Evolutionary conservation across 2,113 vertebrate species (phyloP).

Genomic region (Esox niger): DNA sequence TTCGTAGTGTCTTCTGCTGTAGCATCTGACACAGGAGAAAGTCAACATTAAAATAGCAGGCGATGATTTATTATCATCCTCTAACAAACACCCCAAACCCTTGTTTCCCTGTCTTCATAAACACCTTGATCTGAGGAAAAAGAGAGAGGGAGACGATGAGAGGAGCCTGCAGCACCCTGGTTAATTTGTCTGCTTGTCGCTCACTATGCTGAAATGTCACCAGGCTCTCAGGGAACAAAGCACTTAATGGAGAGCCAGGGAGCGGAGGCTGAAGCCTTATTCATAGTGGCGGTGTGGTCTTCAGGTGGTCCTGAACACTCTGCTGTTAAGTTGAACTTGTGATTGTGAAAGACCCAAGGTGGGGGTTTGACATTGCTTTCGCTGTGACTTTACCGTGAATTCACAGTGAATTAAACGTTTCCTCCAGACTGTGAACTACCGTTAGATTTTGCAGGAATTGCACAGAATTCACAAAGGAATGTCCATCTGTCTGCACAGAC

Average conservation of each 20-base stretch:
- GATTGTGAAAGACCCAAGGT: not conserved
- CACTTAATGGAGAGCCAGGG: not conserved
- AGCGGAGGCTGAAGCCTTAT: not conserved
- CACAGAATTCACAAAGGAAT: not conserved
- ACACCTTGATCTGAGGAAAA: not conserved
- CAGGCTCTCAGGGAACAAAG: not conserved
- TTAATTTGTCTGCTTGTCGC: not conserved
- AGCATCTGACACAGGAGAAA: not conserved
- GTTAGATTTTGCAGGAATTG: conserved; percentile 3
- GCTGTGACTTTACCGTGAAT: not conserved
- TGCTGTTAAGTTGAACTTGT: not conserved
- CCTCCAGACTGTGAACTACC: not conserved
- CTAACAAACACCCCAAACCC: not conserved
- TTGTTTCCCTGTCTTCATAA: not conserved
- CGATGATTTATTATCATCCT: not conserved
- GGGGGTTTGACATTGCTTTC: not conserved
- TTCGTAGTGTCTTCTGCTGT: not conserved
- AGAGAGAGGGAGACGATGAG: not conserved
- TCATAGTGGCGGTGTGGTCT: not conserved
- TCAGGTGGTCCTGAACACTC: not conserved
- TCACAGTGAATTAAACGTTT: not conserved
- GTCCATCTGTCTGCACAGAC: not conserved
- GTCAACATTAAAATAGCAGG: not conserved
- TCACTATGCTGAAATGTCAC: not conserved
- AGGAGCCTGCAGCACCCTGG: not conserved